Base-by-base conservation (phyloP, 2,888 invertebrate species). In the Stenodera caucasica region DNA sequence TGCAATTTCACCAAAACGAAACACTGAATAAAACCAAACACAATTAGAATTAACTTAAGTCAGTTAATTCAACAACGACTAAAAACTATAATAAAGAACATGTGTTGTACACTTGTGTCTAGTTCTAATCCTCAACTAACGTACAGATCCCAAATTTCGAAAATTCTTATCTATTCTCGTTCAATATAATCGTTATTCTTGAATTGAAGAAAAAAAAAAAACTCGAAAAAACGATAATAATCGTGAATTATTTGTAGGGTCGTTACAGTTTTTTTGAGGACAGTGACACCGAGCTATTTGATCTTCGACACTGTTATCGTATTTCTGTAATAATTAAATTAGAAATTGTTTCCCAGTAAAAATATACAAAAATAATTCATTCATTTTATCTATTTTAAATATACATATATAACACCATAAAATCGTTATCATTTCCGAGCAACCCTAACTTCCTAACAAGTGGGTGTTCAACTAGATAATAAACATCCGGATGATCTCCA, bases 361-460 rank as follows among this genome's bases (percentile, higher is more conserved):
- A 40, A 40, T 9, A 9, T 18, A 40, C 11, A 40, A 40, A 30
- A 4, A 35, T 33, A 35, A 15, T 40, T 40, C 40, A 40, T 40
- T 40, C 40, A 40, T 40, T 8, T 40, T 40, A 40, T 40, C 40
- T 26, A 40, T 11, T 40, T 18, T 40, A 18, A 11, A 40, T 40
- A 40, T 54, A 49, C 49, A 26, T 54, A 51, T 55, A 45, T 52
- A 53, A 26, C 55, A 56, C 12, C 49, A 60, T 60, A 33, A 69
- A 61, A 64, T 65, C 64, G 64, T 73, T 73, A 74, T 75, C 71
- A 67, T 72, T 76, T 77, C 75, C 77, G 74, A 77, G 72, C 69
- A 67, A 66, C 64, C 58, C 52, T 61, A 71, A 76, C 75, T 76
- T 77, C 77, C 77, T 73, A 66, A 66, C 63, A 63, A 57, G 66